These are phyloP conservation scores for Tetraneura akinire DNA, from an alignment of 1,140 invertebrate species.

Conservation along the genomic window DNA sequence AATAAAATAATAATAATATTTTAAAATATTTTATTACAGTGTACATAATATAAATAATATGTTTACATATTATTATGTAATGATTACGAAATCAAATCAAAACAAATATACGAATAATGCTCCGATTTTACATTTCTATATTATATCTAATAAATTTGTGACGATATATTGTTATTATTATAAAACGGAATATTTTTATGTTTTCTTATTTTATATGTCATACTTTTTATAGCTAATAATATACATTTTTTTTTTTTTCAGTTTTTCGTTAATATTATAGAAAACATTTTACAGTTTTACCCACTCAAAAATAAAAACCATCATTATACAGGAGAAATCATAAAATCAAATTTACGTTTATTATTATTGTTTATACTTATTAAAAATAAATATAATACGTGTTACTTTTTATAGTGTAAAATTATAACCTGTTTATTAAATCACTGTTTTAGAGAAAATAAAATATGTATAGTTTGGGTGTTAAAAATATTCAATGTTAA, in stretches of 20 bases:
- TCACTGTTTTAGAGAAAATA: background rate
- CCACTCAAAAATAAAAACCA: background rate
- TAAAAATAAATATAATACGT: background rate
- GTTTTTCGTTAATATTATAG: background rate
- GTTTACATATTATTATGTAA: too few relatives aligned
- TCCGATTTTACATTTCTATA: too few relatives aligned
- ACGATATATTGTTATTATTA: too few relatives aligned
- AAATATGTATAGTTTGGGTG: background rate
- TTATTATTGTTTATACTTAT: background rate
- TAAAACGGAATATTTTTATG: background rate
- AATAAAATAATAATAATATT: background rate
- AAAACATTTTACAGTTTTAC: background rate
- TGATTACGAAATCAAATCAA: background rate
- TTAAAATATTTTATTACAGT: too few relatives aligned
- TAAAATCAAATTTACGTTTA: background rate
- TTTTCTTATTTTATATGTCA: background rate
- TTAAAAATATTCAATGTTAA: background rate
- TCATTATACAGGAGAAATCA: background rate
- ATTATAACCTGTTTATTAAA: conserved; percentile 1
- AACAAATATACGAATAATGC: background rate
- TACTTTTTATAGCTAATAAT: background rate
- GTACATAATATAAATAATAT: too few relatives aligned
- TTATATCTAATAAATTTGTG: too few relatives aligned
- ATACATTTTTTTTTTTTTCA: background rate
- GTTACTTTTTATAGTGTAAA: background rate